A percentile compares a stretch with the other conserved stretches of the same genome.
Conservation (phyloP, 2,113 vertebrate species). For the Gopherus flavomarginatus region DNA sequence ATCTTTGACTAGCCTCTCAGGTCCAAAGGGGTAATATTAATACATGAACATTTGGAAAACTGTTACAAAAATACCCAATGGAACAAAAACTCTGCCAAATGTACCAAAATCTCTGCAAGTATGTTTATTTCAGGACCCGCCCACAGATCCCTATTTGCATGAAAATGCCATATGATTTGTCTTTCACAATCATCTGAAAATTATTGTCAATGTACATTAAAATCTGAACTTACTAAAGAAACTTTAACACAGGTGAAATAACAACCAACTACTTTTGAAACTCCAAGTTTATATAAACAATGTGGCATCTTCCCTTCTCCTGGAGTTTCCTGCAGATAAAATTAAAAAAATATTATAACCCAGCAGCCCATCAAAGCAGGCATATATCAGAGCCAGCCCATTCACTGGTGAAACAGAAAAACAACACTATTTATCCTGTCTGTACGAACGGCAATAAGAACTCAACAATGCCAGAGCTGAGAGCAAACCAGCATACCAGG, state of each 20-base stretch:
- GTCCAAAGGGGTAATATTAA: background rate
- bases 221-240: conserved; percentile 66
- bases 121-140: background rate
- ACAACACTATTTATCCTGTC: background rate
- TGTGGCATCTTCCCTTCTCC: background rate
- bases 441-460: background rate
- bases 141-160: background rate
- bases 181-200: background rate
- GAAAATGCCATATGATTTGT: background rate
- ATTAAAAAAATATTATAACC: background rate
- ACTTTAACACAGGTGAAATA: conserved; percentile 70
- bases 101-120: background rate
- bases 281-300: conserved; percentile 42
- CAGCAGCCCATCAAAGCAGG: background rate
- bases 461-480: background rate
- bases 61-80: background rate
- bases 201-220: background rate
- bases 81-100: background rate
- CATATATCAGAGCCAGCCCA: background rate
- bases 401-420: background rate
- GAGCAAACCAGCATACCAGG: background rate
- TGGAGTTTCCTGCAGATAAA: conserved; percentile 40
- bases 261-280: conserved; percentile 20
- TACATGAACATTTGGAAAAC: background rate
- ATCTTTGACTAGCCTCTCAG: background rate